Evolutionary conservation across 2,888 invertebrate genomes (phyloP).

Genomic region (Watsonalla binaria): DNA sequence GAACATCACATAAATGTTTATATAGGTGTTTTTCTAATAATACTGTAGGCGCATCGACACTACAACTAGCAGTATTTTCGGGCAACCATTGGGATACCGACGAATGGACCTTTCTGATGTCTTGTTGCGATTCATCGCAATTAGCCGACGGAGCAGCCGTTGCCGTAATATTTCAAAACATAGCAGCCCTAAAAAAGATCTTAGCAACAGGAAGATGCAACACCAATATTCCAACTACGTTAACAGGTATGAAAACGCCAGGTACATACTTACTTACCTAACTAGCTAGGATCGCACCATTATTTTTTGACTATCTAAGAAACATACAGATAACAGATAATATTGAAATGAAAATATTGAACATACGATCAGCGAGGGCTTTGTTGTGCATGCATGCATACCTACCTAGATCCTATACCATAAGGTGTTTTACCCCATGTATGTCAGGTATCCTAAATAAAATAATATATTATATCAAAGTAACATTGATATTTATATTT

Average conservation of each 20-base stretch:
- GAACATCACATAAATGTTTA: neutral
- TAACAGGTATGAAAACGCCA: conserved; percentile 50
- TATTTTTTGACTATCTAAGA: no score
- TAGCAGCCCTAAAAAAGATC: conserved; percentile 53
- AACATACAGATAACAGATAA: no score
- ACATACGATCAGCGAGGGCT: no score
- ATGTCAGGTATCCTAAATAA: no score
- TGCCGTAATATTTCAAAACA: conserved; percentile 63
- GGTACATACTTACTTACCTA: neutral
- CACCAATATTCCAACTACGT: conserved; percentile 60
- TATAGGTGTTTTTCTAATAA: conserved; percentile 1
- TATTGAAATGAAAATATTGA: no score
- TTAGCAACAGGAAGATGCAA: conserved; percentile 65
- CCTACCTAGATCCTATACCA: neutral
- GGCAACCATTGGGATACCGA: conserved; percentile 55
- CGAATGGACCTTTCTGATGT: conserved; percentile 56
- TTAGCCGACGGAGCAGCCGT: conserved; percentile 71
- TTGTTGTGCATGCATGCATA: neutral
- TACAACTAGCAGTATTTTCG: conserved; percentile 68
- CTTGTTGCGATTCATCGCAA: conserved; percentile 69
- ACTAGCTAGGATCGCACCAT: neutral
- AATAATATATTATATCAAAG: no score
- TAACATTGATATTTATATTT: neutral
- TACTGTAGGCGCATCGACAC: conserved; percentile 61
- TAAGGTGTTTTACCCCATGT: neutral